A percentile compares a stretch with the other conserved stretches of the same genome.
phyloP scores from a whole-genome alignment of 1,140 invertebrate genomes.

The Zaprionus davidi region DNA sequence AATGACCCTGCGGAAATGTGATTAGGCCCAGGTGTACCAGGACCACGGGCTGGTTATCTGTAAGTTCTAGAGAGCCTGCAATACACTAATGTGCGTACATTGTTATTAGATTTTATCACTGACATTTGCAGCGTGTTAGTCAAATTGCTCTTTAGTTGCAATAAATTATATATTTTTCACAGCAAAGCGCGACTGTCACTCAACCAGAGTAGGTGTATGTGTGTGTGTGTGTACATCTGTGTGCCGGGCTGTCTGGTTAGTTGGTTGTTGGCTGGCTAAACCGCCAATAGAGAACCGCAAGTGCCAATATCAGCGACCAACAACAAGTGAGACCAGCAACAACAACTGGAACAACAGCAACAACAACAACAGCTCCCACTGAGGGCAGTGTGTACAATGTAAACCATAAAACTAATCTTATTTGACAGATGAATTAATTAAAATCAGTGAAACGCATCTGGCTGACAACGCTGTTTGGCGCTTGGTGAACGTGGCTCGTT shows the following conservation, averaged over 20 bases:
- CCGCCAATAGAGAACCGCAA: slow-evolving; percentile 47
- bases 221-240: slow-evolving; percentile 12
- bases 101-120: slow-evolving; percentile 37
- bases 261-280: slow-evolving; percentile 17
- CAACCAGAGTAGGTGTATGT: neutral
- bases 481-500: neutral
- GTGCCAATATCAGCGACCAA: slow-evolving; percentile 46
- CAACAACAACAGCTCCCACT: slow-evolving; percentile 23
- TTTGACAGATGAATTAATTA: slow-evolving; percentile 83
- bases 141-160: slow-evolving; percentile 51
- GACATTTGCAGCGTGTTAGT: slow-evolving; percentile 67
- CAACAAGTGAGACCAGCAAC: slow-evolving; percentile 24
- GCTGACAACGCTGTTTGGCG: slow-evolving; percentile 49
- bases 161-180: slow-evolving; percentile 48
- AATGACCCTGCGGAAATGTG: slow-evolving; percentile 63
- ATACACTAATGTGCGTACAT: slow-evolving; percentile 26
- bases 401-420: slow-evolving; percentile 82
- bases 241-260: neutral
- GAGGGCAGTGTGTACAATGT: slow-evolving; percentile 56
- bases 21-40: slow-evolving; percentile 42
- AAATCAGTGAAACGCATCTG: slow-evolving; percentile 81
- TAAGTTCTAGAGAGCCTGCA: neutral
- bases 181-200: slow-evolving; percentile 1
- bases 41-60: neutral
- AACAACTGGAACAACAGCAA: slow-evolving; percentile 17